phyloP scores from a whole-genome alignment of 2,113 vertebrate species.

The Petromus typicus region DNA sequence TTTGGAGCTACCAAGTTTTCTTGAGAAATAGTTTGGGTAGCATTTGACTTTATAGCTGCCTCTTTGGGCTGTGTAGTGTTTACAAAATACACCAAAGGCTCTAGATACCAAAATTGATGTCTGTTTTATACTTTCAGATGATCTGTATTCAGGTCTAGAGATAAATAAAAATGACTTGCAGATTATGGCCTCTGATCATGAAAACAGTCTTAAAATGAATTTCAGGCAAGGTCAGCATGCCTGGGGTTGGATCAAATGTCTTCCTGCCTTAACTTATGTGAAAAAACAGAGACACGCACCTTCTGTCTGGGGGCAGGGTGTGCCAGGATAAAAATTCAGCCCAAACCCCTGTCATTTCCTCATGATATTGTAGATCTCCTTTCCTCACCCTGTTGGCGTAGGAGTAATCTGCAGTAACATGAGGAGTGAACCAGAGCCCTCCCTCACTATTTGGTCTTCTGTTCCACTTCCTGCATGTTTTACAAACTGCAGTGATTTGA shows the following conservation, averaged over 20 bases:
- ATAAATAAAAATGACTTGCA: background rate
- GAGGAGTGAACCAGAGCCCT: background rate
- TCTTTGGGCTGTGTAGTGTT: background rate
- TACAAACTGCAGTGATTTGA: constrained; percentile 45
- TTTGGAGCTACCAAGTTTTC: background rate
- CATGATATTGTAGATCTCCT: background rate
- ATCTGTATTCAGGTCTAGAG: background rate
- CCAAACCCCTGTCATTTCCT: background rate
- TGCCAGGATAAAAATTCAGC: background rate
- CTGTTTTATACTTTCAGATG: background rate
- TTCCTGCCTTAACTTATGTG: background rate
- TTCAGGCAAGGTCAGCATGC: background rate
- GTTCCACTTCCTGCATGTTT: constrained; percentile 2
- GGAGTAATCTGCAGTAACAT: background rate
- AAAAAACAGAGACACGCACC: background rate
- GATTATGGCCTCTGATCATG: background rate
- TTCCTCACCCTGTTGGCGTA: background rate
- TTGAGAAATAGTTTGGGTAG: background rate
- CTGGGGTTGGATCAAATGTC: background rate
- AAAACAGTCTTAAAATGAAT: background rate
- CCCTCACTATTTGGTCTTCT: background rate
- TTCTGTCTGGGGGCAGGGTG: background rate
- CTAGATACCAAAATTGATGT: background rate
- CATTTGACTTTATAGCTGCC: background rate
- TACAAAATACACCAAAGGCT: background rate